Evolutionary conservation across 2,888 invertebrate species (phyloP), one percentile per base, ranked within the genome.

Genomic region (Dyspetes luteomarginatus): DNA sequence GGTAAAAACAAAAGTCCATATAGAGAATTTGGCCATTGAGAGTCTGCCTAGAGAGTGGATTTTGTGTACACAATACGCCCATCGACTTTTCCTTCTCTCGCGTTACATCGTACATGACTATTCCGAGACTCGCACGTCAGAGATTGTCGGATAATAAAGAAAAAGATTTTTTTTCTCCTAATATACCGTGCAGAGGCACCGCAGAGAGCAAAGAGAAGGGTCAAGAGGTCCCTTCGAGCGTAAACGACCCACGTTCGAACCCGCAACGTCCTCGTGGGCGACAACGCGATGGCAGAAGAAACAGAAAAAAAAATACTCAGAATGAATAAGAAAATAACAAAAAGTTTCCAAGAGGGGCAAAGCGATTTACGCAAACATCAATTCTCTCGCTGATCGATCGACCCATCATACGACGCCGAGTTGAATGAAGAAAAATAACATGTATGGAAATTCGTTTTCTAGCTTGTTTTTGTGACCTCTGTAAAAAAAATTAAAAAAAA

Each of bases 381-480:
- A 90, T 88, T 78, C 89, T 92, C 22, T 90, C 78, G 17, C 90
- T 36, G 69, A 71, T 91, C 90, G 45, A 82, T 82, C 69, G 93
- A 93, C 60, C 0, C 93, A 93, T 0, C 93, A 93, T 85, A 93
- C 92, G 55, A 19, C 65, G 41, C 24, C 45, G 65, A 1, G 12
- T 36, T 12, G 36, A 36, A 36, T 12, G 36, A 36, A 3, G 12
- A 36, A 36, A 12, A 36, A 36, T 12, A 36, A 36, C 9, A 12
- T 2, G 12, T 12, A 36, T 36, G 9, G 9, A 9, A 36, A 36
- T 3, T 36, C 36, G 9, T 36, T 36, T 36, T 12, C 12, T 9
- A 0, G 36, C 36, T n/a, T n/a, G 12, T 36, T 36, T 36, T 3
- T 36, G n/a, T n/a, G n/a, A n/a, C n/a, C n/a, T n/a, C n/a, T n/a